A percentile compares a stretch with the other conserved stretches of the same genome.
phyloP scores from a whole-genome alignment of 1,140 invertebrate genomes.

The Drosophila paulistorum region DNA sequence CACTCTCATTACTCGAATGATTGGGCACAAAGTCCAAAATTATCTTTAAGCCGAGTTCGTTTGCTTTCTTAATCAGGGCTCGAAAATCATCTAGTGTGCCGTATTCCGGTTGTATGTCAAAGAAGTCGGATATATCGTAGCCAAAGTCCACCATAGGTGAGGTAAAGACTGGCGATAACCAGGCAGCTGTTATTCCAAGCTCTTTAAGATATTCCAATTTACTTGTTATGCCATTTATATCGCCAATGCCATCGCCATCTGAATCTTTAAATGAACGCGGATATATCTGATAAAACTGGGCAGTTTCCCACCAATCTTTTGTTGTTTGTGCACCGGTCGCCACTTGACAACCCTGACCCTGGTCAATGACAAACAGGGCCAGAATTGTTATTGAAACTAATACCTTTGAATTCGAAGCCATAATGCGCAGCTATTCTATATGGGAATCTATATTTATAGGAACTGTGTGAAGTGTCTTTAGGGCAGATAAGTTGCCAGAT shows the following conservation, averaged over 20 bases:
- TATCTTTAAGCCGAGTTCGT: conserved; percentile 78
- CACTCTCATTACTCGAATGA: conserved; percentile 88
- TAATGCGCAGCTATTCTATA: not conserved
- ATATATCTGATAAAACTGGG: conserved; percentile 88
- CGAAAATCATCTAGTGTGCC: conserved; percentile 90
- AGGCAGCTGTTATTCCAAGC: conserved; percentile 85
- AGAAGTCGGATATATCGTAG: conserved; percentile 88
- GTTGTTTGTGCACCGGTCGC: not conserved
- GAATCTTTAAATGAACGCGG: conserved; percentile 88
- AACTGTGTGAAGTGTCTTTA: not conserved
- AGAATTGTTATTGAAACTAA: conserved; percentile 18
- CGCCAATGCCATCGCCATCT: conserved; percentile 88
- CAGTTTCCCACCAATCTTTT: conserved; percentile 87
- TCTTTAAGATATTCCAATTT: conserved; percentile 84
- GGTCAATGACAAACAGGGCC: conserved; percentile 21
- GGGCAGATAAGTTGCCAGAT: conserved; percentile 39
- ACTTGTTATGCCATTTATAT: conserved; percentile 84
- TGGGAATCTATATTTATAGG: conserved; percentile 38
- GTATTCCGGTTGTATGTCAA: conserved; percentile 88
- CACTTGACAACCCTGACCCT: conserved; percentile 21
- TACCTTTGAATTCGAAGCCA: conserved; percentile 18
- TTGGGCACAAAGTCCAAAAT: conserved; percentile 86
- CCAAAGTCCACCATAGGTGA: conserved; percentile 88
- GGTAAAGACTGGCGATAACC: conserved; percentile 89
- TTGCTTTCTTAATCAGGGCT: conserved; percentile 86